Conservation (phyloP, 2,888 invertebrate species). For the Trachelus iudaicus region DNA sequence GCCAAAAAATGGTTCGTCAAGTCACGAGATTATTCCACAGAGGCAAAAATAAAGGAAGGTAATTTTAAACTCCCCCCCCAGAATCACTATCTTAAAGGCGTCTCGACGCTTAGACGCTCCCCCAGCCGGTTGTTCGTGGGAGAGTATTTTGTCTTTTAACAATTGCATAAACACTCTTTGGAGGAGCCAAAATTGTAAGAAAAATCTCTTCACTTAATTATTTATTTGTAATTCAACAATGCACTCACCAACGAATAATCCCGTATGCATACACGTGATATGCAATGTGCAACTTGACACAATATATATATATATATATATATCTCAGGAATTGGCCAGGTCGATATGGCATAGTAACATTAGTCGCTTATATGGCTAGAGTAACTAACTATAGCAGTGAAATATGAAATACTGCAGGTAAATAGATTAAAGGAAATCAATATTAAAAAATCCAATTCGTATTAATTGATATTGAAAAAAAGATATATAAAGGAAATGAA, state of each 20-base stretch:
- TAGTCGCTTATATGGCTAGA: neutral
- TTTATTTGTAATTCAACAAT: neutral
- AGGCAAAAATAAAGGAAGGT: conserved; percentile 29
- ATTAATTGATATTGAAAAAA: neutral
- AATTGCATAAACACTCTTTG: neutral
- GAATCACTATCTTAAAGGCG: neutral
- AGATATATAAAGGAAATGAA: neutral
- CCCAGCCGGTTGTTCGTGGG: neutral
- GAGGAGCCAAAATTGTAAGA: neutral
- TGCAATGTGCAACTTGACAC: too few relatives aligned
- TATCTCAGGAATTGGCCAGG: neutral
- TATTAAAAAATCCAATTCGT: neutral
- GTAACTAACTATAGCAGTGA: neutral
- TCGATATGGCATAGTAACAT: neutral
- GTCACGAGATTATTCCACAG: conserved; percentile 30
- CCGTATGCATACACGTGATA: too few relatives aligned
- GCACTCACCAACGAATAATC: too few relatives aligned
- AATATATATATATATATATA: too few relatives aligned
- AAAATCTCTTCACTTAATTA: neutral
- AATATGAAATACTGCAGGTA: neutral
- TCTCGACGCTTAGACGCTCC: neutral
- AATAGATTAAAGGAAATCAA: neutral
- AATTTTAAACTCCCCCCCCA: conserved; percentile 30
- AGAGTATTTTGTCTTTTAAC: neutral
- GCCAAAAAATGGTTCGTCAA: neutral